These are phyloP conservation scores for Hippocampus zosterae DNA, from an alignment of 2,113 vertebrate species.

Conservation along the genomic window DNA sequence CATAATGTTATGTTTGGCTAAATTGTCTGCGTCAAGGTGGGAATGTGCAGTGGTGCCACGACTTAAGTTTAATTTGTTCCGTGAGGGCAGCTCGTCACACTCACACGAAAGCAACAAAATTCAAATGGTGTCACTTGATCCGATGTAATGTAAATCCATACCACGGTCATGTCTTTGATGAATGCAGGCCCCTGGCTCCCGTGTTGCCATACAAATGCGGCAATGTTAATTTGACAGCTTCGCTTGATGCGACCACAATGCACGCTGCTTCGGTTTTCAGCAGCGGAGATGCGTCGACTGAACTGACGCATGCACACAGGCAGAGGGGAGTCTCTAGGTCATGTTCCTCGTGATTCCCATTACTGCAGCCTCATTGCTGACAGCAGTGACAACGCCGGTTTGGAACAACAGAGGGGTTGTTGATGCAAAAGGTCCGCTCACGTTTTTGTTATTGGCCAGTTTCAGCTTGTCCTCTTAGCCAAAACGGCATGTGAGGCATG, in stretches of 20 bases:
- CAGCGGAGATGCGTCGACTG: constrained; percentile 16
- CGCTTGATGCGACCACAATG: constrained; percentile 3
- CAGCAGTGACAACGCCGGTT: constrained; percentile 25
- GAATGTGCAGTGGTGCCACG: no score
- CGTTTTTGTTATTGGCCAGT: constrained; percentile 4
- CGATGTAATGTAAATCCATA: constrained; percentile 3
- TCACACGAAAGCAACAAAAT: neutral
- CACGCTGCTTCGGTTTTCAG: constrained; percentile 14
- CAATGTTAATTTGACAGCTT: constrained; percentile 25
- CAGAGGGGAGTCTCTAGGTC: constrained; percentile 23
- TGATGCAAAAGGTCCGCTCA: neutral
- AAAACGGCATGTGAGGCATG: constrained; percentile 7
- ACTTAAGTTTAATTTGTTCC: no score
- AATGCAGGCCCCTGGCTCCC: neutral
- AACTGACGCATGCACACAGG: neutral
- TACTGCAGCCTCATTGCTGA: constrained; percentile 53
- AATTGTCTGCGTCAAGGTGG: neutral
- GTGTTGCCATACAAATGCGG: constrained; percentile 23
- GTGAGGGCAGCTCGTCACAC: no score
- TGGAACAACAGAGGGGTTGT: constrained; percentile 21
- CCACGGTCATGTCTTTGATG: constrained; percentile 24
- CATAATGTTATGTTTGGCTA: neutral
- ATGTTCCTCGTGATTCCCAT: constrained; percentile 60
- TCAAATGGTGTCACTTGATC: neutral
- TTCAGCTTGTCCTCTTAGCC: constrained; percentile 1